Percentiles rank a stretch among this genome's conserved stretches.
Conservation (phyloP, 1,140 invertebrate genomes). For the Mamestra configurata region DNA sequence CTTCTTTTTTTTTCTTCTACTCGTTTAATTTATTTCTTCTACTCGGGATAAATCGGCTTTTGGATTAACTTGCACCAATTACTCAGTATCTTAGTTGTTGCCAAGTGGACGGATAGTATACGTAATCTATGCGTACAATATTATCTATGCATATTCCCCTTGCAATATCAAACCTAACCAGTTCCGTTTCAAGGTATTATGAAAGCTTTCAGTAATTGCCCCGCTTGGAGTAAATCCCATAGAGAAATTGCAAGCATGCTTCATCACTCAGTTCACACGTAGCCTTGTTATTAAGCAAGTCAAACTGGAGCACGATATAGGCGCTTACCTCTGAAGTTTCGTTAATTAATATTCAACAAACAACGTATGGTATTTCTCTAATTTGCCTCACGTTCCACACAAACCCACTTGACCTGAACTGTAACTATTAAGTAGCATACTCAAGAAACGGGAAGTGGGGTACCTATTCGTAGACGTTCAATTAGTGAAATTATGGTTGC, state of each 20-base stretch:
- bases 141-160: neutral
- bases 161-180: neutral
- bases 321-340: conserved; percentile 34
- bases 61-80: no score
- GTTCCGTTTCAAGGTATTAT: neutral
- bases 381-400: conserved; percentile 48
- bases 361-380: conserved; percentile 49
- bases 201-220: neutral
- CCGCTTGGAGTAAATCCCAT: neutral
- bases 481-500: neutral
- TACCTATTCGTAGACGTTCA: neutral
- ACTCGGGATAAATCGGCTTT: no score
- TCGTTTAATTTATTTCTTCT: no score
- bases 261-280: conserved; percentile 13
- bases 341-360: conserved; percentile 52
- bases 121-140: neutral
- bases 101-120: neutral
- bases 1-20: no score
- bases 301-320: conserved; percentile 18
- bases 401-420: conserved; percentile 50
- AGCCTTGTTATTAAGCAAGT: conserved; percentile 18
- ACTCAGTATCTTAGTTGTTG: no score
- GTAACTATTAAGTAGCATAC: conserved; percentile 42
- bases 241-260: neutral
- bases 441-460: conserved; percentile 4